Evolutionary conservation across 2,113 vertebrate species (phyloP).

Genomic region (Lepisosteus oculatus): DNA sequence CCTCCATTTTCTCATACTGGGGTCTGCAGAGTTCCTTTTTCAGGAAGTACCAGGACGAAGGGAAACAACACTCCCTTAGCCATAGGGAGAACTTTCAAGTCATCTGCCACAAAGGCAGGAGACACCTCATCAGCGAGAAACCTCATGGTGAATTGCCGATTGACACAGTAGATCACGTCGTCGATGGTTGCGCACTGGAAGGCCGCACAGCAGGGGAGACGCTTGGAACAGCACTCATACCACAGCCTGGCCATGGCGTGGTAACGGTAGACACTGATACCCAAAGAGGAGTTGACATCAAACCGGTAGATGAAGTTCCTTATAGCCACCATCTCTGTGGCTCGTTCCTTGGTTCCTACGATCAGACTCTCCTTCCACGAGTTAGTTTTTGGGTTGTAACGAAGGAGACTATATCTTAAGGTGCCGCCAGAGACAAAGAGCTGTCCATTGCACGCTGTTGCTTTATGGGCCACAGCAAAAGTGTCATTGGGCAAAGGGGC

Average conservation of each 20-base stretch:
- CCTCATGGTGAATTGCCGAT: conserved; percentile 64
- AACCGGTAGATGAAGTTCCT: conserved; percentile 83
- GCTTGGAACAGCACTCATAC: conserved; percentile 74
- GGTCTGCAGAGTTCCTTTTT: conserved; percentile 53
- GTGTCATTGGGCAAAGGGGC: conserved; percentile 81
- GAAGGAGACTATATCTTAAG: conserved; percentile 73
- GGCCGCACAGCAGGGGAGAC: conserved; percentile 41
- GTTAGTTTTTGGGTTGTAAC: conserved; percentile 65
- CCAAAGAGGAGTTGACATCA: conserved; percentile 69
- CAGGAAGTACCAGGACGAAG: conserved; percentile 68
- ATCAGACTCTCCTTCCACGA: conserved; percentile 67
- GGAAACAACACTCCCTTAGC: conserved; percentile 76
- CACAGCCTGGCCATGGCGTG: conserved; percentile 74
- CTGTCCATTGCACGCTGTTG: conserved; percentile 71
- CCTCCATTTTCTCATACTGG: conserved; percentile 52
- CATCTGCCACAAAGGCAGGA: conserved; percentile 70
- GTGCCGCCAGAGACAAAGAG: conserved; percentile 85
- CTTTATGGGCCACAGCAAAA: conserved; percentile 84
- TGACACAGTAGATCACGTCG: conserved; percentile 73
- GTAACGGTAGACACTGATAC: conserved; percentile 80
- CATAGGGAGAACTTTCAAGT: conserved; percentile 63
- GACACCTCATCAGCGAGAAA: conserved; percentile 79
- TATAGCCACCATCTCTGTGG: conserved; percentile 69
- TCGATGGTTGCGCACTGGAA: conserved; percentile 75
- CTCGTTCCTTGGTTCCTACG: conserved; percentile 62